phyloP scores from a whole-genome alignment of 23 tunicate species.

The Botrylloides violaceus region DNA sequence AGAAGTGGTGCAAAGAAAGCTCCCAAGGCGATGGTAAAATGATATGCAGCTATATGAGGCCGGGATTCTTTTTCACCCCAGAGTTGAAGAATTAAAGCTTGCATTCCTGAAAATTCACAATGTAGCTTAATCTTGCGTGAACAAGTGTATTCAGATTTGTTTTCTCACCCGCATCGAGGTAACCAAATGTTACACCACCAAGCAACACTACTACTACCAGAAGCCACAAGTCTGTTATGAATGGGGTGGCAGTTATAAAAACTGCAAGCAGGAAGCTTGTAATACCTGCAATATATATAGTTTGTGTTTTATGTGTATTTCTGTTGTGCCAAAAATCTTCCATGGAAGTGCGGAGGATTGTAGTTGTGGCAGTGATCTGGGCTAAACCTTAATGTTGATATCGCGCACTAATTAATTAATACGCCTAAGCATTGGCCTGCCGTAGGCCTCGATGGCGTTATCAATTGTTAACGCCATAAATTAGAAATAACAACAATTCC shows the following conservation, averaged over 20 bases:
- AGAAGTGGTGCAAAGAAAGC: slow-evolving; percentile 86
- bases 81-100: slow-evolving; percentile 77
- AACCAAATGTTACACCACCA: slow-evolving; percentile 83
- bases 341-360: too few species aligned
- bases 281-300: slow-evolving; percentile 39
- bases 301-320: background rate
- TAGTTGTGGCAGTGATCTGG: too few species aligned
- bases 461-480: too few species aligned
- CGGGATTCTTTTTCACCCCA: slow-evolving; percentile 90
- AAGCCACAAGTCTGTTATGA: slow-evolving; percentile 76
- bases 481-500: too few species aligned
- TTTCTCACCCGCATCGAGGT: slow-evolving; percentile 68
- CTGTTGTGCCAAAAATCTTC: too few species aligned
- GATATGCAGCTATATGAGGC: slow-evolving; percentile 79
- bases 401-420: too few species aligned
- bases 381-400: too few species aligned
- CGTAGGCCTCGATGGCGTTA: too few species aligned
- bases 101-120: slow-evolving; percentile 56
- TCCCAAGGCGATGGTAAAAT: slow-evolving; percentile 82
- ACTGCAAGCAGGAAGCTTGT: slow-evolving; percentile 47
- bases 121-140: background rate
- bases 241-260: slow-evolving; percentile 76
- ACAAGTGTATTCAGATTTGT: background rate
- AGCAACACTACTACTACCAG: slow-evolving; percentile 71
- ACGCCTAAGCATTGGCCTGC: too few species aligned